Evolutionary conservation across 1,140 invertebrate species (phyloP).

Genomic region (Harpegnathos saltator): DNA sequence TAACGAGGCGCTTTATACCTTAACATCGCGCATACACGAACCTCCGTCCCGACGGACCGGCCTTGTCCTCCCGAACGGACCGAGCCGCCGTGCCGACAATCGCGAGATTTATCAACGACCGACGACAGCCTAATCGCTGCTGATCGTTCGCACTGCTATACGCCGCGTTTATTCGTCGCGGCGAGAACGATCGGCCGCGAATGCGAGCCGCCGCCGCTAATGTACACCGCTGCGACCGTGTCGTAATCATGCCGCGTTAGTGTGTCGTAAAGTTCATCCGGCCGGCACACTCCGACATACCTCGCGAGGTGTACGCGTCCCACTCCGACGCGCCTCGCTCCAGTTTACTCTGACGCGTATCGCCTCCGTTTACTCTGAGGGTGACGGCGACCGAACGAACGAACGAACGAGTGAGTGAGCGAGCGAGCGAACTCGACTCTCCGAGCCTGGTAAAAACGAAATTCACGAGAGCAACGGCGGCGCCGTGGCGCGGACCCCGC

Average conservation of each 20-base stretch:
- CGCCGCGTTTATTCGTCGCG: neutral
- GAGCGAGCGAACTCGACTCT: neutral
- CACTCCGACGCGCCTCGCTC: neutral
- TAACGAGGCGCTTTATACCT: too few relatives aligned
- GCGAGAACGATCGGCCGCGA: neutral
- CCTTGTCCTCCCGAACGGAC: too few relatives aligned
- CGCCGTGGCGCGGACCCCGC: constrained; percentile 46
- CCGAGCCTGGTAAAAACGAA: constrained; percentile 34
- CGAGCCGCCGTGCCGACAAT: neutral
- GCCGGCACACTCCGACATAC: neutral
- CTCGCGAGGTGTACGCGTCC: neutral
- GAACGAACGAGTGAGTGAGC: neutral
- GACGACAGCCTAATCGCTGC: neutral
- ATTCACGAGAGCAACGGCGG: constrained; percentile 22
- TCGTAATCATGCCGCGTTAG: neutral
- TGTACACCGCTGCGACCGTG: neutral
- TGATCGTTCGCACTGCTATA: neutral
- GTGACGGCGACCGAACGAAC: neutral
- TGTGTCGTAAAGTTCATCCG: neutral
- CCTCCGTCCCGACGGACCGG: too few relatives aligned
- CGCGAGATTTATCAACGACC: neutral
- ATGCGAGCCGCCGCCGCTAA: neutral
- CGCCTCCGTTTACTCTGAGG: neutral
- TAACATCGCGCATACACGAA: too few relatives aligned
- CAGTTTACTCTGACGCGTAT: neutral